phyloP scores from a whole-genome alignment of 2,797 vertebrate species.

The Hyperoplus lanceolatus region DNA sequence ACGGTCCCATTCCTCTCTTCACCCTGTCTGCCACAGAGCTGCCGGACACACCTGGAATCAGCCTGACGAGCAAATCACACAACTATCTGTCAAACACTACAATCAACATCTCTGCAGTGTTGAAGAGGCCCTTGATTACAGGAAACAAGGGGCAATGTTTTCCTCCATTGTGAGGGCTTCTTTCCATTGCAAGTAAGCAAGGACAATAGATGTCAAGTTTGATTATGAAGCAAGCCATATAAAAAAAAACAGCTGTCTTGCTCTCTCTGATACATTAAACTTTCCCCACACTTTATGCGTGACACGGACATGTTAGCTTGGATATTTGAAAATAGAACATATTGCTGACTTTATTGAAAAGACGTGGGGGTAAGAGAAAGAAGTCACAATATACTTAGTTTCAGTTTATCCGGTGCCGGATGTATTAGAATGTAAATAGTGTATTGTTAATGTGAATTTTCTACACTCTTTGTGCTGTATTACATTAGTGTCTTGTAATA shows the following conservation, averaged over 20 bases:
- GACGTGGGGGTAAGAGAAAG: too few relatives aligned
- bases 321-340: too few relatives aligned
- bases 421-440: too few relatives aligned
- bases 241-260: background rate
- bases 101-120: background rate
- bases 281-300: background rate
- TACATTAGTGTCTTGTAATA: too few relatives aligned
- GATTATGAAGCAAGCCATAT: slow-evolving; percentile 1
- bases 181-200: slow-evolving; percentile 1
- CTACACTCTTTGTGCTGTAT: too few relatives aligned
- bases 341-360: too few relatives aligned
- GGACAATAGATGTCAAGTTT: background rate
- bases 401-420: too few relatives aligned
- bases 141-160: background rate
- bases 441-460: too few relatives aligned
- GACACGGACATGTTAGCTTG: too few relatives aligned
- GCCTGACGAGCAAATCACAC: slow-evolving; percentile 73
- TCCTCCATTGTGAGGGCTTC: background rate
- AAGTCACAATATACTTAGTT: too few relatives aligned
- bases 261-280: slow-evolving; percentile 2
- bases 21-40: slow-evolving; percentile 89
- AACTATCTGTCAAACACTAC: slow-evolving; percentile 13
- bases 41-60: slow-evolving; percentile 85
- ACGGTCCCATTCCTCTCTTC: slow-evolving; percentile 91
- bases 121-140: background rate